These are phyloP conservation scores for Drosophila bifasciata DNA, from an alignment of 1,140 invertebrate genomes.

Conservation along the genomic window DNA sequence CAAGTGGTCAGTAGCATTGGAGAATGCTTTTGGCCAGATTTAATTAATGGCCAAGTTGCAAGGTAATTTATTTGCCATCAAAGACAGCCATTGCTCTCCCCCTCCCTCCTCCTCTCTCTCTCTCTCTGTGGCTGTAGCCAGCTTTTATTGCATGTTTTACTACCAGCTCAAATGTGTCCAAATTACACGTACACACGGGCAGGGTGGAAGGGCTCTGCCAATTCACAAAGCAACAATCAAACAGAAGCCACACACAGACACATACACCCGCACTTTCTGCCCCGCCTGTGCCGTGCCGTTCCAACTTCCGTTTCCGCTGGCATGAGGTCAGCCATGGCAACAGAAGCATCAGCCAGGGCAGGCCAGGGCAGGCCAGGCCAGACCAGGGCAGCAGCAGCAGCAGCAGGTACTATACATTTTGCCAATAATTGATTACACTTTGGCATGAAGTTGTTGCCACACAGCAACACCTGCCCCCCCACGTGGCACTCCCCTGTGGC, in stretches of 20 bases:
- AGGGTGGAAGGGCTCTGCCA: background rate
- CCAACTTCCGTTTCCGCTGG: slow-evolving; percentile 66
- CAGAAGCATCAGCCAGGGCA: slow-evolving; percentile 21
- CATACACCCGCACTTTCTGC: background rate
- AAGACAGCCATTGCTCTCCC: slow-evolving; percentile 10
- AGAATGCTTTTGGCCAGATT: slow-evolving; percentile 36
- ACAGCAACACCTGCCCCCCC: slow-evolving; percentile 17
- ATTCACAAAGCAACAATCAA: slow-evolving; percentile 60
- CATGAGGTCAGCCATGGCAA: slow-evolving; percentile 61
- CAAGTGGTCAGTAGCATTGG: slow-evolving; percentile 5
- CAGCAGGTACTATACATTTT: slow-evolving; percentile 61
- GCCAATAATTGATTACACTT: slow-evolving; percentile 81
- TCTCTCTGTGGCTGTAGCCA: slow-evolving; percentile 23
- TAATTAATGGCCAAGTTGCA: slow-evolving; percentile 58
- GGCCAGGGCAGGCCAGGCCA: too few species aligned
- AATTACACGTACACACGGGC: slow-evolving; percentile 28
- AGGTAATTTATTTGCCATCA: slow-evolving; percentile 67
- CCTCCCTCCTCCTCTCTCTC: background rate
- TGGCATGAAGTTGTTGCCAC: slow-evolving; percentile 72
- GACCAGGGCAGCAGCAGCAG: slow-evolving; percentile 15
- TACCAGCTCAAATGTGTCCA: slow-evolving; percentile 58
- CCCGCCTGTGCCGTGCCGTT: slow-evolving; percentile 15
- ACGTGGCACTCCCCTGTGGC: background rate
- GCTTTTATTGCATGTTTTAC: slow-evolving; percentile 70
- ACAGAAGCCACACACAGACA: slow-evolving; percentile 19